phyloP scores from a whole-genome alignment of 2,113 vertebrate species.

The Corydoras maculifer region DNA sequence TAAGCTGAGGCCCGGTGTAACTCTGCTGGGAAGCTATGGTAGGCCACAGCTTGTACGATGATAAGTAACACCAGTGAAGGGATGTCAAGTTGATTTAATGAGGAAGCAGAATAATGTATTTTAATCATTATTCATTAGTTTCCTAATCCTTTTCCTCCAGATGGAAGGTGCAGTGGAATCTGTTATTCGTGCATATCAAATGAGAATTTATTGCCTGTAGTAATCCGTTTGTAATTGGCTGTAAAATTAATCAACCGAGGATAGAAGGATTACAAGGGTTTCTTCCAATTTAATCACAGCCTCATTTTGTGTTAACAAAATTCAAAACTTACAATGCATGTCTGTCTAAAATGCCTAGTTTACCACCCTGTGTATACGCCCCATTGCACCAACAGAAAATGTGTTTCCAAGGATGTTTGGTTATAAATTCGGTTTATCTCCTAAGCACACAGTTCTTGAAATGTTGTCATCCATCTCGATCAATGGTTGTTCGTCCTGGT shows the following conservation, averaged over 20 bases:
- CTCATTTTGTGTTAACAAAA: slow-evolving; percentile 8
- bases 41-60: slow-evolving; percentile 5
- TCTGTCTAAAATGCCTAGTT: slow-evolving; percentile 1
- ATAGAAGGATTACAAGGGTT: slow-evolving; percentile 13
- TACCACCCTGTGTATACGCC: neutral
- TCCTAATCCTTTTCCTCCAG: slow-evolving; percentile 4
- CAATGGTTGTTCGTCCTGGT: slow-evolving; percentile 19
- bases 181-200: slow-evolving; percentile 13
- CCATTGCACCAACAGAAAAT: slow-evolving; percentile 5
- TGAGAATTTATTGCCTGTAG: slow-evolving; percentile 25
- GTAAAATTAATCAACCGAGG: slow-evolving; percentile 25
- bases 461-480: slow-evolving; percentile 23
- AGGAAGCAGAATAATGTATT: slow-evolving; percentile 4
- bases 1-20: slow-evolving; percentile 9
- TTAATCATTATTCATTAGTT: slow-evolving; percentile 11
- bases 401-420: slow-evolving; percentile 14
- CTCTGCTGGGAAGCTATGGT: neutral
- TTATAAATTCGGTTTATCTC: slow-evolving; percentile 27
- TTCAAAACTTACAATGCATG: neutral
- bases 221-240: slow-evolving; percentile 32
- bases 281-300: slow-evolving; percentile 19
- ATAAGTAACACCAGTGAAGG: slow-evolving; percentile 10
- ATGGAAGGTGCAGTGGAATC: slow-evolving; percentile 5
- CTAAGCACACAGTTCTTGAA: slow-evolving; percentile 28
- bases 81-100: neutral